Evolutionary conservation across 1,140 invertebrate genomes (phyloP), one percentile per base, ranked within the genome.

Genomic region (Hyles vespertilio): DNA sequence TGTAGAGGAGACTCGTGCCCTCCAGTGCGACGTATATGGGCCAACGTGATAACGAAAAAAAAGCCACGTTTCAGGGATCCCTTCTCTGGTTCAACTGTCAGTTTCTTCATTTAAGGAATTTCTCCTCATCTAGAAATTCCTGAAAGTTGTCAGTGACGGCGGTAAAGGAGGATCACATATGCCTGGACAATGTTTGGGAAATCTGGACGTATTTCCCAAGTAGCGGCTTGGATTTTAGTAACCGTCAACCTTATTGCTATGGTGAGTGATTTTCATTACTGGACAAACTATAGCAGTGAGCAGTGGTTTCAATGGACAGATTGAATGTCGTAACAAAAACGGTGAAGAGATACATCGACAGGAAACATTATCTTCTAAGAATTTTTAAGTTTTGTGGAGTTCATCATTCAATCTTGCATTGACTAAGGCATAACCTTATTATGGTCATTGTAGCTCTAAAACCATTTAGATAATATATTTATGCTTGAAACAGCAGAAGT

Each of bases 211-310:
- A 11, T 44, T 32, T 52, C 45, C 3, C 51, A 55, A 5, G 3
- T 36, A 34, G 46, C 60, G 9, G 61, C 56, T 0, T 58, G 55
- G 46, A 32, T 63, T 10, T 32, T 54, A 6, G 33, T 49, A 22
- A 55, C 50, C 6, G 34, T 65, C 32, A 65, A 65, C 32, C 34
- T 48, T 10, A 10, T 60, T 45, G 47, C 57, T 2, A 56, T 64
- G 62, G 62, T 64, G 33, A 56, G 59, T 22, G 10, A 6, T 50
- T 11, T 44, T 51, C n/a, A 2, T 51, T 40, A 2, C 22, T 51
- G n/a, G 34, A 12, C 43, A 50, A 8, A 11, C 11, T 12, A n/a
- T n/a, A n/a, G n/a, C n/a, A n/a, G n/a, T n/a, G n/a, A n/a, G n/a
- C n/a, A n/a, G n/a, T n/a, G n/a, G n/a, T n/a, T n/a, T n/a, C n/a